Evolutionary conservation across 2,888 invertebrate species (phyloP).

Genomic region (Melolontha melolontha): DNA sequence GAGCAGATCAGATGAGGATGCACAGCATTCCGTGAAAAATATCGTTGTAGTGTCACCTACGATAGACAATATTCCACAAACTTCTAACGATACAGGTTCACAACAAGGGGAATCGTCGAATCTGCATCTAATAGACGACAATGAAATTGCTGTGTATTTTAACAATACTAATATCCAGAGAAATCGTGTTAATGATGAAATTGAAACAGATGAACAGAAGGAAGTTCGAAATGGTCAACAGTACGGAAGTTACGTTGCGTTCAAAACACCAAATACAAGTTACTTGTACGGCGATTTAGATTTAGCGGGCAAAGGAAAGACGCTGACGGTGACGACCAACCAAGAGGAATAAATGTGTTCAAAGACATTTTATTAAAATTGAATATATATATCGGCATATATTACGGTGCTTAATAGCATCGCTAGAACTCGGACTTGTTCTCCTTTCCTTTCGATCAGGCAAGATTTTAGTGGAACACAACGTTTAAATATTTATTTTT

Average conservation of each 20-base stretch:
- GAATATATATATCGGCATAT: not conserved
- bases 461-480: slow-evolving; percentile 7
- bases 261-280: slow-evolving; percentile 55
- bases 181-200: slow-evolving; percentile 39
- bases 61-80: slow-evolving; percentile 35
- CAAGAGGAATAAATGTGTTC: not conserved
- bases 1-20: slow-evolving; percentile 60
- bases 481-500: slow-evolving; percentile 15
- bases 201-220: slow-evolving; percentile 42
- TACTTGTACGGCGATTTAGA: slow-evolving; percentile 51
- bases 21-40: slow-evolving; percentile 66
- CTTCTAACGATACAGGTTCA: slow-evolving; percentile 29
- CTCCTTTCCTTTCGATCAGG: not conserved
- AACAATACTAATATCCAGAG: slow-evolving; percentile 54
- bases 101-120: slow-evolving; percentile 18
- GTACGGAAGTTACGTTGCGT: slow-evolving; percentile 58
- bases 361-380: slow-evolving; percentile 6
- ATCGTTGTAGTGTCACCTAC: slow-evolving; percentile 64
- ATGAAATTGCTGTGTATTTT: slow-evolving; percentile 73
- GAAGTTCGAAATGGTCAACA: slow-evolving; percentile 55
- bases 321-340: too few relatives aligned
- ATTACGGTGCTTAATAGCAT: not conserved
- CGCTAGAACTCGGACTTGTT: not conserved
- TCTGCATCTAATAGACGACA: slow-evolving; percentile 68
- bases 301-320: slow-evolving; percentile 23